Evolutionary conservation across 2,888 invertebrate species (phyloP).

Genomic region (Synergus umbraculus): DNA sequence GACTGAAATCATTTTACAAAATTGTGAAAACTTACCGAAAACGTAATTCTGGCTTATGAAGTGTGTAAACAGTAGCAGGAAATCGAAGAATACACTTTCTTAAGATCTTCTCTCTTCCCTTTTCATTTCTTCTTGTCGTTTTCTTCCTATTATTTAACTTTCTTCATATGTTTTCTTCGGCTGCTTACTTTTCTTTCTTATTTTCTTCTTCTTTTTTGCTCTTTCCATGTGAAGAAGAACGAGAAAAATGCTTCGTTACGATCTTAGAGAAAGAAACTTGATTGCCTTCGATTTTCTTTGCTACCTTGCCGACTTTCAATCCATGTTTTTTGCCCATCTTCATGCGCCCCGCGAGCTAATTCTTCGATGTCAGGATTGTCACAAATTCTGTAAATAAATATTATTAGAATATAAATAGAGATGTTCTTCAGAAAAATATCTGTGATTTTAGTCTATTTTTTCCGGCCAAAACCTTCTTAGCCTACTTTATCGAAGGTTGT

Average conservation of each 20-base stretch:
- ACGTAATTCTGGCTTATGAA: slow-evolving; percentile 29
- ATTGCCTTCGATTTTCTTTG: slow-evolving; percentile 56
- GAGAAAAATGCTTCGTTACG: slow-evolving; percentile 22
- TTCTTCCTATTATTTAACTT: slow-evolving; percentile 21
- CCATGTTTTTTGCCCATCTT: slow-evolving; percentile 46
- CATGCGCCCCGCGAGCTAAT: slow-evolving; percentile 79
- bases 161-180: slow-evolving; percentile 38
- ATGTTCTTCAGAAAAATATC: no score
- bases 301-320: slow-evolving; percentile 58
- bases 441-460: no score
- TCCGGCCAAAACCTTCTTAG: background rate
- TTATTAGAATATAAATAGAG: background rate
- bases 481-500: background rate
- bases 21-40: slow-evolving; percentile 12
- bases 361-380: slow-evolving; percentile 90
- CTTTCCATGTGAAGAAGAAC: background rate
- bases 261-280: slow-evolving; percentile 57
- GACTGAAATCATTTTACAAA: slow-evolving; percentile 1
- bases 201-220: slow-evolving; percentile 39
- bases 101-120: slow-evolving; percentile 42
- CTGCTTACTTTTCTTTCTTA: slow-evolving; percentile 38
- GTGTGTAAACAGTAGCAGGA: slow-evolving; percentile 26
- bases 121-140: slow-evolving; percentile 26
- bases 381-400: slow-evolving; percentile 85
- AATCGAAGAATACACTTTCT: slow-evolving; percentile 41